These are phyloP conservation scores for Steinernema scapterisci DNA, from an alignment of 2,888 invertebrate species.

Conservation along the genomic window DNA sequence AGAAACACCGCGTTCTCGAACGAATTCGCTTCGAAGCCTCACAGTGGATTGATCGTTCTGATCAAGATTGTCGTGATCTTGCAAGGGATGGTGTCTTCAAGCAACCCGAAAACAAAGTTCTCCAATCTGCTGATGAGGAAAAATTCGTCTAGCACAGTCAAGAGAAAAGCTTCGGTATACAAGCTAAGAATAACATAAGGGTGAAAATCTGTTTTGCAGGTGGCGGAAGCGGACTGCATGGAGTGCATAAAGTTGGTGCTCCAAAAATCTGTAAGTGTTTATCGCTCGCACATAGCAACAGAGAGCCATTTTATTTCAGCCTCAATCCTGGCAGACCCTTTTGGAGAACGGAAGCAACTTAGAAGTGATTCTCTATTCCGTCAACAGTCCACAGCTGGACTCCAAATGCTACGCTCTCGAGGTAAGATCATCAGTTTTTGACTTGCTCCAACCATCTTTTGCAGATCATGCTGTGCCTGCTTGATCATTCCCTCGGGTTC, in stretches of 20 bases:
- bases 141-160: constrained; percentile 53
- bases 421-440: constrained; percentile 40
- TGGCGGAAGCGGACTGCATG: constrained; percentile 65
- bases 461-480: constrained; percentile 55
- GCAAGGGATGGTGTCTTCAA: constrained; percentile 56
- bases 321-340: constrained; percentile 54
- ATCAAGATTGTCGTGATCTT: constrained; percentile 46
- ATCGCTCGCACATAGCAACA: neutral
- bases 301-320: constrained; percentile 47
- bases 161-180: constrained; percentile 56
- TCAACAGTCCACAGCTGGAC: constrained; percentile 64
- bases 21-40: constrained; percentile 53
- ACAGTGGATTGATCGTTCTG: constrained; percentile 55
- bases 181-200: neutral
- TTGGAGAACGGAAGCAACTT: constrained; percentile 61
- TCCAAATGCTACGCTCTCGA: constrained; percentile 66
- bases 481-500: constrained; percentile 61
- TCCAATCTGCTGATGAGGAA: constrained; percentile 55
- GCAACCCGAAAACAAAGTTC: constrained; percentile 47
- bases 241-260: constrained; percentile 63
- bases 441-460: constrained; percentile 33
- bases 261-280: constrained; percentile 58
- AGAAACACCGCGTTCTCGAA: constrained; percentile 52
- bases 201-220: constrained; percentile 40
- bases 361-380: constrained; percentile 60